These are phyloP conservation scores for Nasonovia ribisnigri DNA, from an alignment of 2,888 invertebrate species.

Conservation along the genomic window DNA sequence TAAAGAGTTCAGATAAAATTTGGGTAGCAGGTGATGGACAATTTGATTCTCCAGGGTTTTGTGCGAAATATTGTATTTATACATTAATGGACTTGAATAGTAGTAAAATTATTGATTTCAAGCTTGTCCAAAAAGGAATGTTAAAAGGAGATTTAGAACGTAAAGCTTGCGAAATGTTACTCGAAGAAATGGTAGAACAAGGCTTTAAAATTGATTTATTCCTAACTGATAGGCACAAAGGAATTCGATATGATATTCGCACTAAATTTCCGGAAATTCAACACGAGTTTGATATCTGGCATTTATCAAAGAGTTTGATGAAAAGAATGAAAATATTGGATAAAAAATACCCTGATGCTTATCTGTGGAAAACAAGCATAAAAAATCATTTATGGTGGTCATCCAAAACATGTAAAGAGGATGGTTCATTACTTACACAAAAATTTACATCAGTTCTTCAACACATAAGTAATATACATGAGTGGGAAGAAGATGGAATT, in stretches of 20 bases:
- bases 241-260: constrained; percentile 64
- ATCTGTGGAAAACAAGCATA: too few species aligned
- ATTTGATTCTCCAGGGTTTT: constrained; percentile 66
- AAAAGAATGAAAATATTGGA: constrained; percentile 9
- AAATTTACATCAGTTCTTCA: too few species aligned
- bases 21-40: constrained; percentile 66
- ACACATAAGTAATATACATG: too few species aligned
- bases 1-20: constrained; percentile 35
- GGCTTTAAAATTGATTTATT: constrained; percentile 63
- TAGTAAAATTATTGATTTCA: constrained; percentile 66
- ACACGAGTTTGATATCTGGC: constrained; percentile 66
- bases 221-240: constrained; percentile 66
- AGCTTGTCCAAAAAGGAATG: constrained; percentile 63
- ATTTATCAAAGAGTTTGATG: constrained; percentile 65
- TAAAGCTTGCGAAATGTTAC: constrained; percentile 65
- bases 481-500: too few species aligned
- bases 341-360: not conserved
- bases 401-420: not conserved
- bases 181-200: constrained; percentile 50
- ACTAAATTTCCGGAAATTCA: constrained; percentile 62
- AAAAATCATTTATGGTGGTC: not conserved
- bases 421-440: too few species aligned
- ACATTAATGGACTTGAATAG: constrained; percentile 65
- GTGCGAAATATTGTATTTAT: constrained; percentile 66
- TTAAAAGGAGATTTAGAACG: constrained; percentile 66